These are phyloP conservation scores for Scatophagus argus DNA, from an alignment of 2,113 vertebrate species.

Conservation along the genomic window DNA sequence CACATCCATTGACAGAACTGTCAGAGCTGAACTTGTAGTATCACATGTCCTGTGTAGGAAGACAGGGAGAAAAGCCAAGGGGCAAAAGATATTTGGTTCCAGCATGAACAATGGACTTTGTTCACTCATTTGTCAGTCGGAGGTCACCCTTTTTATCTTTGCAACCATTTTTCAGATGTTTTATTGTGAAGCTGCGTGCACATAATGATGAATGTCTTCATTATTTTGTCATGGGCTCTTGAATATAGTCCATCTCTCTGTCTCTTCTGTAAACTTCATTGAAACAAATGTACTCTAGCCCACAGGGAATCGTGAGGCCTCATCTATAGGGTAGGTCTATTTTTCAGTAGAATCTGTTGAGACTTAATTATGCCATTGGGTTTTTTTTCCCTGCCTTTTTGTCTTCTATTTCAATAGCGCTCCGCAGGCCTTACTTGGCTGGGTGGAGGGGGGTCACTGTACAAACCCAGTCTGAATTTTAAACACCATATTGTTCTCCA, in stretches of 20 bases:
- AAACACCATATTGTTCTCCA: constrained; percentile 31
- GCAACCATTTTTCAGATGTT: constrained; percentile 46
- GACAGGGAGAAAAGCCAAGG: constrained; percentile 32
- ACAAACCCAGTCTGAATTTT: constrained; percentile 41
- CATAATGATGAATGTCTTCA: constrained; percentile 69
- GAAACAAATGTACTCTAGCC: constrained; percentile 32
- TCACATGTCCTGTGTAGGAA: constrained; percentile 24
- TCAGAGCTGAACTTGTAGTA: constrained; percentile 52
- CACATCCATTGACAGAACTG: constrained; percentile 50
- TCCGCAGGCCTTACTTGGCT: constrained; percentile 32
- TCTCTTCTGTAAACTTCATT: constrained; percentile 25
- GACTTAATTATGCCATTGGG: constrained; percentile 41
- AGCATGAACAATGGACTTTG: constrained; percentile 50
- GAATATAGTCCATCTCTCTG: constrained; percentile 40
- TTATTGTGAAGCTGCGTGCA: constrained; percentile 44
- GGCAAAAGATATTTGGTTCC: constrained; percentile 45
- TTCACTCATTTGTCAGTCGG: constrained; percentile 60
- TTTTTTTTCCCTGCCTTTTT: constrained; percentile 4
- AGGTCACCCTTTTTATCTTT: constrained; percentile 62
- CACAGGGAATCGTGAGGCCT: constrained; percentile 39
- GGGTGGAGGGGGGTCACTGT: constrained; percentile 31
- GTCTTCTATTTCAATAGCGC: constrained; percentile 23
- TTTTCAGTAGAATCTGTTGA: constrained; percentile 23
- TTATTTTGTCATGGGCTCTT: constrained; percentile 60
- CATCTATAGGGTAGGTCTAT: constrained; percentile 4